phyloP scores from a whole-genome alignment of 2,888 invertebrate species.

The Poecilobothrus nobilitatus region DNA sequence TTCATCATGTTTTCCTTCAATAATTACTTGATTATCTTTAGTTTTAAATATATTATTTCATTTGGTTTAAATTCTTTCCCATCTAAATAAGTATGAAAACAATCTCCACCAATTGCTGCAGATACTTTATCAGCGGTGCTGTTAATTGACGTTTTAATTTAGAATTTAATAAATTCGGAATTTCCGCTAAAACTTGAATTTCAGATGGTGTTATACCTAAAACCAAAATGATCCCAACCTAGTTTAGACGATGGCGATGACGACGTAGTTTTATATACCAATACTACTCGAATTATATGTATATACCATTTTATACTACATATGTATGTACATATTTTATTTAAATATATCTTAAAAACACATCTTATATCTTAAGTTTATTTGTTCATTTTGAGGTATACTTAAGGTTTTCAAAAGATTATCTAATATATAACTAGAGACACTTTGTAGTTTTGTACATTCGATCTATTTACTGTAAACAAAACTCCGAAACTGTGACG shows the following conservation, averaged over 20 bases:
- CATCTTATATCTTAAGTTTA: too few relatives aligned
- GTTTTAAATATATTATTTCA: constrained; percentile 72
- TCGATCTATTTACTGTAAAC: too few relatives aligned
- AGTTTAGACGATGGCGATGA: not conserved
- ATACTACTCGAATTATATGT: too few relatives aligned
- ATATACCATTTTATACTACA: too few relatives aligned
- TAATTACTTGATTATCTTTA: constrained; percentile 58
- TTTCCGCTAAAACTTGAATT: not conserved
- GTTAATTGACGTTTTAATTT: not conserved
- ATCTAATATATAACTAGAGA: too few relatives aligned
- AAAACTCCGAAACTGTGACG: too few relatives aligned
- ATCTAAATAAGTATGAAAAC: constrained; percentile 63
- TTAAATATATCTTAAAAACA: too few relatives aligned
- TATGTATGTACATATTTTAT: too few relatives aligned
- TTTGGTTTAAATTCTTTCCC: constrained; percentile 71
- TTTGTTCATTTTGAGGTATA: too few relatives aligned
- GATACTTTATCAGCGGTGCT: constrained; percentile 44
- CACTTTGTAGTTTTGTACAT: too few relatives aligned
- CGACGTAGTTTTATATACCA: too few relatives aligned
- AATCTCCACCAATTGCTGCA: constrained; percentile 50
- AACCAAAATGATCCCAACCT: constrained; percentile 7
- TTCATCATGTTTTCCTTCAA: constrained; percentile 74
- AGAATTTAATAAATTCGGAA: not conserved
- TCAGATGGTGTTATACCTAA: not conserved
- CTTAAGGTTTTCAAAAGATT: too few relatives aligned